phyloP scores from a whole-genome alignment of 2,113 vertebrate species.

The Nothoprocta pentlandii region DNA sequence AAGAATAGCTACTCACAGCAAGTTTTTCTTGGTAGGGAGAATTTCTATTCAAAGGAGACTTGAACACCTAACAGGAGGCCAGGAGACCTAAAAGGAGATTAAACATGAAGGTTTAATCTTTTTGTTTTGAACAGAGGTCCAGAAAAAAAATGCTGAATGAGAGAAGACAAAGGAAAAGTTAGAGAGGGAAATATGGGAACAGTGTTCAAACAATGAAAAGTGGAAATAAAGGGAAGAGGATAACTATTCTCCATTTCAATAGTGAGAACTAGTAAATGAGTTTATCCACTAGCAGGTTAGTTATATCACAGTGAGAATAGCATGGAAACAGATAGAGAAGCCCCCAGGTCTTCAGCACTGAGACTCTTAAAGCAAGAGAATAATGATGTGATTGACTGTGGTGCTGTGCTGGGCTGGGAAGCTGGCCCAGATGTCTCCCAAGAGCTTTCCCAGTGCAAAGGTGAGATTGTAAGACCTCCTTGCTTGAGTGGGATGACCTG shows the following conservation, averaged over 20 bases:
- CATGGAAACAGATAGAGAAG: background rate
- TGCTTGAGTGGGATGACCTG: background rate
- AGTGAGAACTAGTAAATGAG: background rate
- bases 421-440: rapidly evolving
- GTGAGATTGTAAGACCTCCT: background rate
- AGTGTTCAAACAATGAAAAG: background rate
- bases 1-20: background rate
- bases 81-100: background rate
- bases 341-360: background rate
- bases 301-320: background rate
- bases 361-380: background rate
- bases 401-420: background rate
- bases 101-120: background rate
- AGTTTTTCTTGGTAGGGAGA: background rate
- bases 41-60: background rate
- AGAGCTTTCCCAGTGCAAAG: background rate
- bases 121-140: background rate
- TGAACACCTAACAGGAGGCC: background rate
- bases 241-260: background rate
- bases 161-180: background rate
- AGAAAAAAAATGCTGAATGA: background rate
- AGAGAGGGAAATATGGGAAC: background rate
- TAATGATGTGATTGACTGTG: background rate
- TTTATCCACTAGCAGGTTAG: background rate
- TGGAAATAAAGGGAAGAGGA: background rate